Conservation (phyloP, 2,797 vertebrate genomes). For the Liasis olivaceus region DNA sequence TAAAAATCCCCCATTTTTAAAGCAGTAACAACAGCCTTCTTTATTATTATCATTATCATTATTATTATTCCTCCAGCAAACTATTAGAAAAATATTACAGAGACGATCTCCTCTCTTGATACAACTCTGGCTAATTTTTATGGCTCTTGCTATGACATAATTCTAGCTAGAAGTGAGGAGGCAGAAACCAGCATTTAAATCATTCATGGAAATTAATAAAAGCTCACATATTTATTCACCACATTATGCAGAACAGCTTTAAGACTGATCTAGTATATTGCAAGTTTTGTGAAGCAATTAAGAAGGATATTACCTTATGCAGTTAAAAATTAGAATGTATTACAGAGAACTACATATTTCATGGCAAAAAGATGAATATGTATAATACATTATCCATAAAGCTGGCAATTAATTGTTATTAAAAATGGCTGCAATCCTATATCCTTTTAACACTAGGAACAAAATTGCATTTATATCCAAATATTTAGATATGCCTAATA, state of each 20-base stretch:
- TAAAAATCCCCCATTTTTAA: slow-evolving; percentile 62
- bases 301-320: slow-evolving; percentile 16
- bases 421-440: neutral
- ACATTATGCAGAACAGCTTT: slow-evolving; percentile 50
- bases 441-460: neutral
- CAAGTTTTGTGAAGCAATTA: slow-evolving; percentile 54
- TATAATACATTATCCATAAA: neutral
- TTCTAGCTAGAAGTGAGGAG: slow-evolving; percentile 38
- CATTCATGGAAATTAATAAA: slow-evolving; percentile 57
- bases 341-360: slow-evolving; percentile 4
- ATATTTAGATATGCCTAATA: neutral
- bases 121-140: slow-evolving; percentile 46
- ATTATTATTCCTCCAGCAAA: slow-evolving; percentile 61
- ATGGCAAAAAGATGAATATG: neutral
- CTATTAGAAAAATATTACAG: slow-evolving; percentile 46
- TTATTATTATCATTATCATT: slow-evolving; percentile 15
- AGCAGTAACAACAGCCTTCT: slow-evolving; percentile 47
- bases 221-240: slow-evolving; percentile 39
- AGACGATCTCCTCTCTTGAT: slow-evolving; percentile 53
- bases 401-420: neutral
- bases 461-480: neutral
- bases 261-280: slow-evolving; percentile 52
- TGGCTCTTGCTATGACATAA: slow-evolving; percentile 36
- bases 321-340: slow-evolving; percentile 9
- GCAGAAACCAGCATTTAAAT: slow-evolving; percentile 38